Evolutionary conservation across 2,113 vertebrate genomes (phyloP), one percentile per base, ranked within the genome.

Genomic region (Numenius arquata): DNA sequence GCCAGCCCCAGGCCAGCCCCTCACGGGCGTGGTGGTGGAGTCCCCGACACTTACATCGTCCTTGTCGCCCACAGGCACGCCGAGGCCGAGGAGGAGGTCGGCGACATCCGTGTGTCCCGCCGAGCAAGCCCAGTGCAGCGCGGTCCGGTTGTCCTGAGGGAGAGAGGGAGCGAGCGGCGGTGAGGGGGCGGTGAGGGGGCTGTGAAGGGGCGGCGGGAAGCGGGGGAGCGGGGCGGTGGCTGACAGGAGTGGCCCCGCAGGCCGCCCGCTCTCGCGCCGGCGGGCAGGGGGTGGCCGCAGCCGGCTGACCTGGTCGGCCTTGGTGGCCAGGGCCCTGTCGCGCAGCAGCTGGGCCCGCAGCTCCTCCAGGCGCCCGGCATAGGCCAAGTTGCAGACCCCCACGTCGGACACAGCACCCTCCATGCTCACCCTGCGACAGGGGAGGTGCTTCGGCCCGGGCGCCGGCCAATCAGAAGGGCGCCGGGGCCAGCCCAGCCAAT

Each of bases 121-220:
- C 41, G 99, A 99, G 94, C 99, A 99, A 25, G 99, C 99, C 99
- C 99, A 99, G 73, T 99, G 99, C 47, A 99, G 97, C 5, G 98
- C 98, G 15, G 99, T 99, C 74, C 99, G 98, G 23, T 97, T 95
- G 97, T 99, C 99, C 99, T 99, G 92, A 36, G 84, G 70, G 75
- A 70, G 12, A 27, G 41, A 6, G 15, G 34, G 29, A 61, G 23
- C 11, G 38, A 27, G 43, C 32, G 47, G 58, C 56, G 53, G 36
- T 92, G 61, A 95, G 87, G 20, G 75, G n/a, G 52, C 5, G 3
- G 53, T 19, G 17, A 21, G 29, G 53, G 53, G 4, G 52, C 26
- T n/a, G n/a, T n/a, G n/a, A n/a, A n/a, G n/a, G n/a, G n/a, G n/a
- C 22, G 27, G 36, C 50, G 17, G 32, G 36, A 5, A 16, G 10